Percentiles rank a stretch among this genome's conserved stretches.
phyloP scores from a whole-genome alignment of 2,888 invertebrate genomes.

The Mactromeris polynyma region DNA sequence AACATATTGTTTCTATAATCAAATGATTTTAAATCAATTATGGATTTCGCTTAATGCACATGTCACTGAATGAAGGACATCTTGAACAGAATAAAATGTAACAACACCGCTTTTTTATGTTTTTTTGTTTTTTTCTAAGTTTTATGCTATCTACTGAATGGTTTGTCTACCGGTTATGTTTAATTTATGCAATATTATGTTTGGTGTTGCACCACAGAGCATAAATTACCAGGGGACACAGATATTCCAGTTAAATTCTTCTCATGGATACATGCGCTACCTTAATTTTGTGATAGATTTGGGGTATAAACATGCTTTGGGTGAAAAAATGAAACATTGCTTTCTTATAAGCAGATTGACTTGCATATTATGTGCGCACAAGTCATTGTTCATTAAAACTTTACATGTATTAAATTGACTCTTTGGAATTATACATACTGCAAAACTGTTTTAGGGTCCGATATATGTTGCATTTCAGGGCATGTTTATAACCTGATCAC shows the following conservation, averaged over 20 bases:
- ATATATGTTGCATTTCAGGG: neutral
- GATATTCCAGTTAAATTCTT: neutral
- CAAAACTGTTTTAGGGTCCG: neutral
- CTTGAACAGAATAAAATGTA: neutral
- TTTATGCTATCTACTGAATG: no score
- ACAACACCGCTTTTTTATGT: neutral
- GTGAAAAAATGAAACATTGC: no score
- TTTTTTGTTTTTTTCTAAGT: no score
- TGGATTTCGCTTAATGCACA: no score
- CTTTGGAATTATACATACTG: no score
- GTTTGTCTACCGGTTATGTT: neutral
- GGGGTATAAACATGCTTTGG: conserved; percentile 3
- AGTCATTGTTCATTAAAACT: no score
- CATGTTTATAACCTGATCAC: conserved; percentile 4
- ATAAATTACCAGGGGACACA: neutral
- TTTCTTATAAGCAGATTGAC: no score
- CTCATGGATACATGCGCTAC: neutral
- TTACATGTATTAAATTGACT: no score
- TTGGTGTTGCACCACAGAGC: neutral
- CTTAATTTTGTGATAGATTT: conserved; percentile 8
- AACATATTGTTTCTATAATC: no score
- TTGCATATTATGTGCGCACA: no score
- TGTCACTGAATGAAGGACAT: neutral
- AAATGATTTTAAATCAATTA: no score
- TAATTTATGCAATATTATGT: conserved; percentile 1